Base-by-base conservation (phyloP, 2,113 vertebrate genomes). In the Glaucomys volans region DNA sequence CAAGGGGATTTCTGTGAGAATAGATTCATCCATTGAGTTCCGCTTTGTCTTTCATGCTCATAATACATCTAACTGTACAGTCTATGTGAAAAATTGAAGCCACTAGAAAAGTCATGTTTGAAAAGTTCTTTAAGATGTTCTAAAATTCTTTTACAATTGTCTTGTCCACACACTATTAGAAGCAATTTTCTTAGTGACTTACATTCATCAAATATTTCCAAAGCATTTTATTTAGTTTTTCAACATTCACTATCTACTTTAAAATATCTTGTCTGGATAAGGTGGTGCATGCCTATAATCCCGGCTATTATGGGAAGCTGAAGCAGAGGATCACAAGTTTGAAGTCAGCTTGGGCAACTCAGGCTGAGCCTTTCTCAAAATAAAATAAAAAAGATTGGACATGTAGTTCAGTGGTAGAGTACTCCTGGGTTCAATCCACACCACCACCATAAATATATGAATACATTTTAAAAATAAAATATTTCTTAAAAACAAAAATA, bases 121-220 rank as follows among this genome's bases (percentile, higher is more conserved):
- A 82, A 83, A 89, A 50, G 12, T 81, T 40, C 64, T 66, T 96
- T 24, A 59, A 44, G 62, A 62, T 64, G 32, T 81, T 86, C 37
- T 88, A 54, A 0, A 81, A 22, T 89, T 82, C 14, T 87, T 90
- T 69, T 37, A 72, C 24, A 17, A 7, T 54, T 12, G 8, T 77
- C 66, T 95, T 35, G 85, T 94, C 35, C 42, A 80, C 1, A 37
- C 2, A 16, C 47, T 90, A 89, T n/a, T 86, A 35, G 59, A 74
- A 95, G 28, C 67, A 85, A 22, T 62, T 82, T 80, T 87, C 26
- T 87, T 95, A 87, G 71, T 94, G 42, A 83, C 50, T 94, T 83
- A 22, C 32, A 66, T 67, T 83, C 52, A 62, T 90, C n/a, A 62
- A 84, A 76, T 77, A 71, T 75, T 90, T 92, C 57, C 42, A 75